A percentile compares a stretch with the other conserved stretches of the same genome.
These are phyloP conservation scores for Athalia circularis DNA, from an alignment of 2,888 invertebrate species.

Conservation along the genomic window DNA sequence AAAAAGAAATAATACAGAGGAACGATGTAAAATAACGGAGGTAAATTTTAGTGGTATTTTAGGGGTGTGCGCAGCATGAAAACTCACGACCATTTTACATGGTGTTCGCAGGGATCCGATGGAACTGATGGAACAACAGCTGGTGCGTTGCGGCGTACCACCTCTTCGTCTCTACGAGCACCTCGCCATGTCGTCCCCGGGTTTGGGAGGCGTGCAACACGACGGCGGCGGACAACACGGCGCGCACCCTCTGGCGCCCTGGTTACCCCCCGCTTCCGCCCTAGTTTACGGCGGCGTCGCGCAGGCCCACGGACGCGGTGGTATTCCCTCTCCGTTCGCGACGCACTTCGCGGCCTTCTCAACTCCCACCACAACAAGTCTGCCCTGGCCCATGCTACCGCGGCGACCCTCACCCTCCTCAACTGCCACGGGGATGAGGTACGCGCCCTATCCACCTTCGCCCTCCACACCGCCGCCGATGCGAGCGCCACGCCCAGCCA, in stretches of 20 bases:
- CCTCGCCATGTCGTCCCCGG: constrained; percentile 66
- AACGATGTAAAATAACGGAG: no score
- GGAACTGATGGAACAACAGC: constrained; percentile 72
- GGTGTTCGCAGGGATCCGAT: constrained; percentile 69
- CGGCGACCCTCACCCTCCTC: constrained; percentile 67
- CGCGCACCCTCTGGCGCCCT: constrained; percentile 62
- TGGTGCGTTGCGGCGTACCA: constrained; percentile 71
- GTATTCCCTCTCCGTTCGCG: constrained; percentile 65
- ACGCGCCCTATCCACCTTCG: constrained; percentile 64
- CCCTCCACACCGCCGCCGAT: constrained; percentile 60
- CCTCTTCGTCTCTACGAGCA: constrained; percentile 71
- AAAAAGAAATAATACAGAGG: no score
- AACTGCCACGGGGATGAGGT: constrained; percentile 73
- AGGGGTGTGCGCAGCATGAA: neutral
- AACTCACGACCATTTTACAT: constrained; percentile 39
- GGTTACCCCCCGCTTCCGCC: constrained; percentile 67
- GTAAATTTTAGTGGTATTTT: no score
- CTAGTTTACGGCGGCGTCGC: constrained; percentile 66
- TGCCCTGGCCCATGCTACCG: constrained; percentile 71
- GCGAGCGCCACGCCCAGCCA: constrained; percentile 62
- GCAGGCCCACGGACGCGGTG: constrained; percentile 61
- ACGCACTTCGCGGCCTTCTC: constrained; percentile 60
- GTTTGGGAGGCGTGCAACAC: constrained; percentile 61
- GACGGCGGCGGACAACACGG: constrained; percentile 56
- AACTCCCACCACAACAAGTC: constrained; percentile 56